Evolutionary conservation across 2,113 vertebrate genomes (phyloP), one percentile per base, ranked within the genome.

Genomic region (Haliaeetus leucogaster): DNA sequence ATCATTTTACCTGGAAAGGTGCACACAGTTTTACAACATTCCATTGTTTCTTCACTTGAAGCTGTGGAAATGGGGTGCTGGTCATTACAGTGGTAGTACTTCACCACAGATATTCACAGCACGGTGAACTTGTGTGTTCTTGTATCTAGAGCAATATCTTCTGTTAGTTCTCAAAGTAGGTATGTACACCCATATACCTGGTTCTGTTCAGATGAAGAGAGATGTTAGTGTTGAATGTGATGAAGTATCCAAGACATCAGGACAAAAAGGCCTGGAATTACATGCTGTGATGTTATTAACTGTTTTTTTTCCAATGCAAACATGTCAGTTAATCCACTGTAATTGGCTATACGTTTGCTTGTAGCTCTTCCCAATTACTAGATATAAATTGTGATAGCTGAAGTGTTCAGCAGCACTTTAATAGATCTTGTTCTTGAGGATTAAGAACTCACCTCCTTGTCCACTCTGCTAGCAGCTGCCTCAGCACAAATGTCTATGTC

Each of bases 311-410:
- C 36, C 26, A 73, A 7, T 22, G 26, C 38, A 34, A 55, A 12
- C 27, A 13, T 43, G 47, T 85, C 36, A 48, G 17, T 78, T 71
- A 88, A 30, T 84, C 34, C 16, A 11, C 36, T 90, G 4, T 62
- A 52, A 58, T 22, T 34, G 27, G 47, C 47, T 40, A 10, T 36
- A 17, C 1, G 0, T 73, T 68, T 1, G 5, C 78, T 65, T 0
- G 0, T 58, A 56, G 26, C 27, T 83, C 58, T 63, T 80, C 29
- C 32, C n/a, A n/a, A 1, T n/a, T 85, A 23, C 48, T 58, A 32
- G 13, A 27, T 68, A 26, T 9, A 55, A 42, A 61, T 18, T 45
- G 10, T 38, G 15, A 65, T 73, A 34, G 59, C 40, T 90, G 36
- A 17, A 66, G 12, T 38, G 20, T 87, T 87, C 27, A 56, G 29